Base-by-base conservation (phyloP, 2,797 vertebrate species). In the Crocidura indochinensis region DNA sequence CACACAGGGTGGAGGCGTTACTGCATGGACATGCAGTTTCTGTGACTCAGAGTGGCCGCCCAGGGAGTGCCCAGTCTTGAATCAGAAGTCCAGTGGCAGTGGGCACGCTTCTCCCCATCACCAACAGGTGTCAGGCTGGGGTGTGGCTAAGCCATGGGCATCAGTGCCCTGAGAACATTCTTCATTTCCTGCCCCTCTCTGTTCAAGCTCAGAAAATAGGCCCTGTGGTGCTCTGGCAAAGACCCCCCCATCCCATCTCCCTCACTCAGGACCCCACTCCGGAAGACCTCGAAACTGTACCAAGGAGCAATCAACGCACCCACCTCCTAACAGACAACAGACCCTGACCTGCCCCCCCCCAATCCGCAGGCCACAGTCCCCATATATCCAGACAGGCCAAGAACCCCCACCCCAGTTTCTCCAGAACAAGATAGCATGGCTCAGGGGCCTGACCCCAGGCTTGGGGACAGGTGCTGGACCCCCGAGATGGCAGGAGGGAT, bases 401-500 rank as follows among this genome's bases (percentile, higher is more conserved):
- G 12, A 3, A 80, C 83, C 31, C 60, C 46, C 1, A 83, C 31
- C 60, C 46, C 1, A 53, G 64, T 94, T 96, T 93, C 87, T 94
- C 87, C 96, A 94, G 95, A 94, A 95, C 97, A 98, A 97, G 96
- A 98, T 97, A 96, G 97, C 97, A 69, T 85, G 73, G 71, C 49
- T 6, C 8, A 6, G 69, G 68, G 26, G 46, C 53, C 44, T 14
- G n/a, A 81, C 87, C 46, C 38, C 60, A 47, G 1, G 1, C 56
- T 47, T 44, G n/a, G 31, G 2, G 0, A 19, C n/a, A 10, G 62
- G 62, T 15, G 60, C 17, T 14, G 46, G 0, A 7, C 2, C 10
- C 49, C 27, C 29, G n/a, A 5, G 69, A 67, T 11, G 15, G 6
- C 8, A 14, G 2, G 1, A 31, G 10, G 8, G 72, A 56, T 10